Evolutionary conservation across 2,888 invertebrate species (phyloP).

Genomic region (Morinoia aosen): DNA sequence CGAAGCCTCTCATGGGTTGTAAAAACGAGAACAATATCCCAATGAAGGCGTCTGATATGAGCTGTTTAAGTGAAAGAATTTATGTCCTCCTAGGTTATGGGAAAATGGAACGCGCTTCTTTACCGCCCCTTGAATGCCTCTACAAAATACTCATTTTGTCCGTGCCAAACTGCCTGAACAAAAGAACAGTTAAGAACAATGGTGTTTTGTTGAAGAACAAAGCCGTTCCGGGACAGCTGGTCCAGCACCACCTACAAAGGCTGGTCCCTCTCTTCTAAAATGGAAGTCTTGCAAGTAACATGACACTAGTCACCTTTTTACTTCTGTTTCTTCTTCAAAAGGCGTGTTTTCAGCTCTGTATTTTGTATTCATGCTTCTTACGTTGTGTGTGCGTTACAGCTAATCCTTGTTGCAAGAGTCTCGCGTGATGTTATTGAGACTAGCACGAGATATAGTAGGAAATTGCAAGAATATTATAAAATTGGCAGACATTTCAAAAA

Average conservation of each 20-base stretch:
- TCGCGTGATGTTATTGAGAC: neutral
- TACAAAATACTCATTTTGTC: constrained; percentile 39
- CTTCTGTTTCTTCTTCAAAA: neutral
- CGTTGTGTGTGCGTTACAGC: neutral
- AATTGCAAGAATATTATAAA: too few relatives aligned
- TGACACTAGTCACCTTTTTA: neutral
- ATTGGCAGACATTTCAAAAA: too few relatives aligned
- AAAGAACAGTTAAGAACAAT: constrained; percentile 47
- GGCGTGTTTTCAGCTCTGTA: neutral
- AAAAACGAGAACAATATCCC: neutral
- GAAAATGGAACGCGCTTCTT: neutral
- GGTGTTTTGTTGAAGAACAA: constrained; percentile 20
- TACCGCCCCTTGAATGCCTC: neutral
- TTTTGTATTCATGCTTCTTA: neutral
- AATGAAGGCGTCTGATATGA: neutral
- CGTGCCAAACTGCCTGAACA: neutral
- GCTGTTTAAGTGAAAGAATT: neutral
- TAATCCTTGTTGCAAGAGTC: neutral
- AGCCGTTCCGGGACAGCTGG: neutral
- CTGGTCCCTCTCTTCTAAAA: constrained; percentile 24
- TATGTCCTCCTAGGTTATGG: neutral
- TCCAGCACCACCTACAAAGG: neutral
- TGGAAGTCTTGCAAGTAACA: constrained; percentile 7
- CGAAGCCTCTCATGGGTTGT: too few relatives aligned
- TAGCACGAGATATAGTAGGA: neutral